Conservation (phyloP, 1,140 invertebrate genomes). For the Drosophila baimaii region DNA sequence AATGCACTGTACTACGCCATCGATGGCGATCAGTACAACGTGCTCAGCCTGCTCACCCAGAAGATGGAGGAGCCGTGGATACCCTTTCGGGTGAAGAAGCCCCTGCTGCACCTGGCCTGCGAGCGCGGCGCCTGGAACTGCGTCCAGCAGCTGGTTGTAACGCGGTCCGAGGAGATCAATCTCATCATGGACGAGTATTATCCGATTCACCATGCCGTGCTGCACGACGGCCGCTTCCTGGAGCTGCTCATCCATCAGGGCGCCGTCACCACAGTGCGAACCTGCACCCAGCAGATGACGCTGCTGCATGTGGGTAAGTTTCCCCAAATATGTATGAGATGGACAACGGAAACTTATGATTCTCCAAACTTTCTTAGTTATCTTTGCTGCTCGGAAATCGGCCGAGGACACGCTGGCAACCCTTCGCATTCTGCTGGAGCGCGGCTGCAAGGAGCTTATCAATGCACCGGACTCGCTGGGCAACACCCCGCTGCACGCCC, state of each 20-base stretch:
- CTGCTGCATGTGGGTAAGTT: constrained; percentile 87
- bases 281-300: constrained; percentile 90
- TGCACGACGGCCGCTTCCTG: constrained; percentile 88
- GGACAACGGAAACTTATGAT: not conserved
- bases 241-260: constrained; percentile 88
- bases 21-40: constrained; percentile 89
- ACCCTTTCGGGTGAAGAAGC: constrained; percentile 86
- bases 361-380: constrained; percentile 80
- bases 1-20: constrained; percentile 90
- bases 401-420: constrained; percentile 89
- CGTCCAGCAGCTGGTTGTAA: constrained; percentile 88
- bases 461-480: constrained; percentile 90
- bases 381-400: constrained; percentile 87
- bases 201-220: constrained; percentile 90
- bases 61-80: constrained; percentile 89
- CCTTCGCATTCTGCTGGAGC: constrained; percentile 87
- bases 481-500: constrained; percentile 87
- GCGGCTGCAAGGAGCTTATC: constrained; percentile 89
- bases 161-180: constrained; percentile 89
- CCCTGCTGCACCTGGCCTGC: constrained; percentile 88
- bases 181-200: constrained; percentile 91
- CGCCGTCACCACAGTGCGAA: constrained; percentile 88
- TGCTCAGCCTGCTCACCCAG: constrained; percentile 88
- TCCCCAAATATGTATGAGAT: too few relatives aligned
- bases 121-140: constrained; percentile 90